Conservation (phyloP, 1,140 invertebrate species). For the Leptinotarsa defecta region DNA sequence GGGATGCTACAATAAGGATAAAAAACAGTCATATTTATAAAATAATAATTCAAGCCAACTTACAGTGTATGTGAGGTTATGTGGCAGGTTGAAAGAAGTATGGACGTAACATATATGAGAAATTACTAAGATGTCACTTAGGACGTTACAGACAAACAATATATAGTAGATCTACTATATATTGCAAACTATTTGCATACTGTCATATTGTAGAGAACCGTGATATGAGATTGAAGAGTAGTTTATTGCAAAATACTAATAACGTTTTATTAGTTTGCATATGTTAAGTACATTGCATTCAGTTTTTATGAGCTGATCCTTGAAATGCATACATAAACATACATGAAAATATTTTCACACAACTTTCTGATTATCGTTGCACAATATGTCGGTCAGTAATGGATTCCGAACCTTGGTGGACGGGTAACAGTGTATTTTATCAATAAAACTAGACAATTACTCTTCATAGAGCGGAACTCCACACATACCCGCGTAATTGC, state of each 20-base stretch:
- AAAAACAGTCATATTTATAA: too few species aligned
- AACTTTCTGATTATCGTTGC: not conserved
- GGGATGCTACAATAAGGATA: too few species aligned
- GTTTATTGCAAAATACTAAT: not conserved
- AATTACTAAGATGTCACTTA: too few species aligned
- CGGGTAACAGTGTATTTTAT: not conserved
- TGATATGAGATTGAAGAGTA: not conserved
- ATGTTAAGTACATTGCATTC: conserved; percentile 3
- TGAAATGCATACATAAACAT: not conserved
- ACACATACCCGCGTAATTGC: not conserved
- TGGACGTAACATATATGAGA: too few species aligned
- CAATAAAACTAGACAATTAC: conserved; percentile 6
- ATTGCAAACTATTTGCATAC: too few species aligned
- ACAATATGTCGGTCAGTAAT: not conserved
- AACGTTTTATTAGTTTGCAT: not conserved
- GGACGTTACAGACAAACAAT: too few species aligned
- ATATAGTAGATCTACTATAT: too few species aligned
- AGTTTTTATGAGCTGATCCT: not conserved
- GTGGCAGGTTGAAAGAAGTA: too few species aligned
- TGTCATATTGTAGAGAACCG: too few species aligned
- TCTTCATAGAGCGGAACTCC: not conserved
- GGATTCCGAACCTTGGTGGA: not conserved
- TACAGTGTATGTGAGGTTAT: too few species aligned
- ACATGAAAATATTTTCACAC: not conserved
- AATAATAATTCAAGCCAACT: too few species aligned